A percentile compares a stretch with the other conserved stretches of the same genome.
phyloP scores from a whole-genome alignment of 2,888 invertebrate species.

The Erebia aethiops region DNA sequence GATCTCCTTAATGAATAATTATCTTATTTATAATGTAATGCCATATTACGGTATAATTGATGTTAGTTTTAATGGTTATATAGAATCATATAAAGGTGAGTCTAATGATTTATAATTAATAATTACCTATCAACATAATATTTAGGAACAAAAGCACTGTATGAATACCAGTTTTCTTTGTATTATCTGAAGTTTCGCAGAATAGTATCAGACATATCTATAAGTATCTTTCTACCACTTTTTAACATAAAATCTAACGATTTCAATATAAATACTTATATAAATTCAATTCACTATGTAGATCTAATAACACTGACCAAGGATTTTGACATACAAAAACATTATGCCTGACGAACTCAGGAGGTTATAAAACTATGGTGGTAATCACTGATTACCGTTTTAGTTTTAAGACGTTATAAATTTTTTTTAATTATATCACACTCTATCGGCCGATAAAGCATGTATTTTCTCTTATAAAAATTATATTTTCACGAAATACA shows the following conservation, averaged over 20 bases:
- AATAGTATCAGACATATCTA: too few relatives aligned
- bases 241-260: too few relatives aligned
- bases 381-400: conserved; percentile 24
- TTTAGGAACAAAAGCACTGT: too few relatives aligned
- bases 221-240: too few relatives aligned
- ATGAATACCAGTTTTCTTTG: too few relatives aligned
- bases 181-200: too few relatives aligned
- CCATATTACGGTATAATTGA: conserved; percentile 79
- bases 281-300: too few relatives aligned
- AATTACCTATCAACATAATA: background rate
- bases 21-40: conserved; percentile 74
- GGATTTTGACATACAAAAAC: too few relatives aligned
- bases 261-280: too few relatives aligned
- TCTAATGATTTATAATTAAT: background rate
- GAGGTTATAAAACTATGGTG: conserved; percentile 2
- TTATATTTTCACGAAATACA: conserved; percentile 45
- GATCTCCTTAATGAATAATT: conserved; percentile 78
- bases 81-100: conserved; percentile 20
- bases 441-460: conserved; percentile 22
- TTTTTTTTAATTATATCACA: conserved; percentile 24
- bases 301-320: too few relatives aligned
- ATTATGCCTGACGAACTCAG: background rate
- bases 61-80: conserved; percentile 38
- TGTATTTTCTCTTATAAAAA: conserved; percentile 37
- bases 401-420: background rate